Percentiles rank a stretch among this genome's conserved stretches.
phyloP scores from a whole-genome alignment of 2,797 vertebrate species.

The Myotis vivesi region DNA sequence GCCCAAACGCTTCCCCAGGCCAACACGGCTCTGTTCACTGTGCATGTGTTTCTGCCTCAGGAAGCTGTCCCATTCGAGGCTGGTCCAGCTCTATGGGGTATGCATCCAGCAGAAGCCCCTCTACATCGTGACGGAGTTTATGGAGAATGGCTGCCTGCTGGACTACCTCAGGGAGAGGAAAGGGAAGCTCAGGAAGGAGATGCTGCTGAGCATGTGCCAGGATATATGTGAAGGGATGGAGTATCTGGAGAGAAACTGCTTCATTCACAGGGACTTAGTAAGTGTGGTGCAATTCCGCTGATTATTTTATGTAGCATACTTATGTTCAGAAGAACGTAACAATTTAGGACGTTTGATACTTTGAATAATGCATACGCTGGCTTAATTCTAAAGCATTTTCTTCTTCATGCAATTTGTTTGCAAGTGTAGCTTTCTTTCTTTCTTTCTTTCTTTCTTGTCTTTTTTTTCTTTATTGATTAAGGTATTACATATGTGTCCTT shows the following conservation, averaged over 20 bases:
- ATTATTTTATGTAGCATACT: neutral
- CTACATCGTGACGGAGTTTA: conserved; percentile 90
- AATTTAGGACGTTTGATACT: neutral
- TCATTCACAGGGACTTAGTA: conserved; percentile 93
- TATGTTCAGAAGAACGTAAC: neutral
- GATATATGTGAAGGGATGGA: conserved; percentile 92
- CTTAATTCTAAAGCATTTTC: conserved; percentile 25
- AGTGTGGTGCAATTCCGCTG: conserved; percentile 31
- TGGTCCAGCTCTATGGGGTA: conserved; percentile 93
- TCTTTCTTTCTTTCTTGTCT: neutral
- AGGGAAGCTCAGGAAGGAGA: conserved; percentile 55
- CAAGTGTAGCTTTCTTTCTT: neutral
- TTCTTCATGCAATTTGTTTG: neutral
- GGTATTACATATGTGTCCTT: too few relatives aligned
- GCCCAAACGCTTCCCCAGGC: neutral
- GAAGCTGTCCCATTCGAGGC: conserved; percentile 88
- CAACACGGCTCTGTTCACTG: neutral
- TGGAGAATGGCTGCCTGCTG: conserved; percentile 91
- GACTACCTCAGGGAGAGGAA: conserved; percentile 83
- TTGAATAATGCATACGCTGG: neutral
- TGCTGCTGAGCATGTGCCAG: conserved; percentile 88
- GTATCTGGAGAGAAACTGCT: conserved; percentile 88
- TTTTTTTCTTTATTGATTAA: too few relatives aligned
- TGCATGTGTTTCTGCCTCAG: conserved; percentile 75
- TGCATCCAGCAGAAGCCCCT: conserved; percentile 87